These are phyloP conservation scores for Pseudomyrmex dendroicus DNA, from an alignment of 1,140 invertebrate species.

Conservation along the genomic window DNA sequence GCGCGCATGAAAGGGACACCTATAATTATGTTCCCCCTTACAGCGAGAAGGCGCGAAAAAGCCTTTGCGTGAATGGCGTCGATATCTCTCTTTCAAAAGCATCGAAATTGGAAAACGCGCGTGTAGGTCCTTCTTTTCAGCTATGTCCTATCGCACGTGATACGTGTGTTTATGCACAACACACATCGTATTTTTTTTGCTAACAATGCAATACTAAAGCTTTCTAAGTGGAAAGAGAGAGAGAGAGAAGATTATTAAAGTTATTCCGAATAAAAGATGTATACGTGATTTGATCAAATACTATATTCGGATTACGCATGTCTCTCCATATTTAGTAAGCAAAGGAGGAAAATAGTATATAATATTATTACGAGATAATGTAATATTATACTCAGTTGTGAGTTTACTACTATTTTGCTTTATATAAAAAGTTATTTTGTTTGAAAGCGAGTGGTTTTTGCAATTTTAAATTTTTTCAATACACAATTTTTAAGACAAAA, in stretches of 20 bases:
- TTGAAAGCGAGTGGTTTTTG: too few relatives aligned
- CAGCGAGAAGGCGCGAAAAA: constrained; percentile 68
- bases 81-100: constrained; percentile 74
- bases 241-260: neutral
- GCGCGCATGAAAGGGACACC: constrained; percentile 72
- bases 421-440: too few relatives aligned
- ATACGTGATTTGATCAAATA: too few relatives aligned
- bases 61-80: constrained; percentile 72
- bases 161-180: neutral
- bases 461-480: too few relatives aligned
- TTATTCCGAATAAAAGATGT: neutral
- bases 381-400: too few relatives aligned
- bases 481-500: too few relatives aligned
- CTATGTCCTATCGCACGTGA: constrained; percentile 6
- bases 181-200: neutral
- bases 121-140: neutral
- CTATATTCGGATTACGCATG: too few relatives aligned
- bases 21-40: constrained; percentile 77
- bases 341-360: too few relatives aligned
- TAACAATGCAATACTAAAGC: neutral
- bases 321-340: too few relatives aligned
- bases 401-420: too few relatives aligned
- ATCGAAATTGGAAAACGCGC: constrained; percentile 67
- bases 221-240: too few relatives aligned
- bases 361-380: too few relatives aligned